Percentiles rank a stretch among this genome's conserved stretches.
phyloP scores from a whole-genome alignment of 1,140 invertebrate genomes.

The Galleria mellonella region DNA sequence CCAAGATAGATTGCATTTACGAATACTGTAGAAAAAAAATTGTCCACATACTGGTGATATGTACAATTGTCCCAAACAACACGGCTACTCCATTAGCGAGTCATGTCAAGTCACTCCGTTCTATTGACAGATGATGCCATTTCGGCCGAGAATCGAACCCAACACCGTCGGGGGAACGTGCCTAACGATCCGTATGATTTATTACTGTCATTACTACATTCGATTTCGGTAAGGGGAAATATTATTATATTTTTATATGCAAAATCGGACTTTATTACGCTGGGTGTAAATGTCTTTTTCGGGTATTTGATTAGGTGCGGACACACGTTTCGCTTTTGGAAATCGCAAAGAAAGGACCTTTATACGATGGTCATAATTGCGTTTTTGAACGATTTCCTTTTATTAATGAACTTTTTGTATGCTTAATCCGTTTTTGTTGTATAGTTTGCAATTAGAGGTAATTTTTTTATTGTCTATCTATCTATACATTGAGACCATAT shows the following conservation, averaged over 20 bases:
- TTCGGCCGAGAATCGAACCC: constrained; percentile 67
- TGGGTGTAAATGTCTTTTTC: constrained; percentile 2
- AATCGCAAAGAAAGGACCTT: constrained; percentile 28
- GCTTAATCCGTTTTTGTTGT: constrained; percentile 8
- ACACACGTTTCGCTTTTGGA: constrained; percentile 12
- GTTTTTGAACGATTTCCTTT: constrained; percentile 41
- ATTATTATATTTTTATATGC: constrained; percentile 4
- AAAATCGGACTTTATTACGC: constrained; percentile 11
- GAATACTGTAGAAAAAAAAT: constrained; percentile 5
- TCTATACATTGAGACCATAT: too few species aligned
- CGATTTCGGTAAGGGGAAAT: constrained; percentile 23
- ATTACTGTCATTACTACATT: constrained; percentile 65
- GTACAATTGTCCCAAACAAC: constrained; percentile 27
- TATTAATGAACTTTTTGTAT: constrained; percentile 34
- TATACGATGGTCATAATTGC: constrained; percentile 46
- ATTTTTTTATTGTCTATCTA: too few species aligned
- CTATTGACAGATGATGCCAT: constrained; percentile 72
- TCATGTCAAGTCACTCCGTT: constrained; percentile 60
- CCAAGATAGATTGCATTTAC: background rate
- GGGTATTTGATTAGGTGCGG: background rate
- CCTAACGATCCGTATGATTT: constrained; percentile 73
- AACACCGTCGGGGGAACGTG: constrained; percentile 49
- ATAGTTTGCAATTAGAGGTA: too few species aligned
- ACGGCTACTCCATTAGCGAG: constrained; percentile 61
- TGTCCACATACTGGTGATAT: constrained; percentile 10